Conservation (phyloP, 2,797 vertebrate species). For the Alosa sapidissima region DNA sequence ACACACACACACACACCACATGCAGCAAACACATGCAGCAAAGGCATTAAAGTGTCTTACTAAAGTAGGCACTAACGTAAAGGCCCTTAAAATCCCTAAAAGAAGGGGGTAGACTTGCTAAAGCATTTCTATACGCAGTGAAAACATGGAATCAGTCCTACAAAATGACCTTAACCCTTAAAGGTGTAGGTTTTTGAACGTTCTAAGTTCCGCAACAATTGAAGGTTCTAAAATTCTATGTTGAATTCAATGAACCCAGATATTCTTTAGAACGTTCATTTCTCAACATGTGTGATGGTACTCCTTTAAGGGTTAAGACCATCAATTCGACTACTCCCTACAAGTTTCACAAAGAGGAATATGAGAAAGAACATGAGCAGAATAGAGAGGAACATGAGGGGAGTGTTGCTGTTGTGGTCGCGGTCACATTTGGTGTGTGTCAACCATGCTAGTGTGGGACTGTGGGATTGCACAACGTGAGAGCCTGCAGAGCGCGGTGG, state of each 20-base stretch:
- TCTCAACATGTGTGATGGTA: too few relatives aligned
- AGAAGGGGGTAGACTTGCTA: not conserved
- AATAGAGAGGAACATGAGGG: too few relatives aligned
- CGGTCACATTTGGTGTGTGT: not conserved
- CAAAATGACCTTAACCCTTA: not conserved
- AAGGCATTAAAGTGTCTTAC: not conserved
- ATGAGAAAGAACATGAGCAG: not conserved
- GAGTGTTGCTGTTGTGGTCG: not conserved
- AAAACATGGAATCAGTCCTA: not conserved
- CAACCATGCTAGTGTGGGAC: not conserved
- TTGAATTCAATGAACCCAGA: too few relatives aligned
- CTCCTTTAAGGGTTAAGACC: too few relatives aligned
- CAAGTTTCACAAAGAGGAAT: not conserved
- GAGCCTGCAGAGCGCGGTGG: not conserved
- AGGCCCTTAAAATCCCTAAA: not conserved
- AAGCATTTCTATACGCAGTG: not conserved
- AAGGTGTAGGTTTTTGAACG: too few relatives aligned
- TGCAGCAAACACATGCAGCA: not conserved
- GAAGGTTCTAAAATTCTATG: too few relatives aligned
- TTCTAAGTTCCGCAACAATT: too few relatives aligned
- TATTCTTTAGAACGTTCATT: too few relatives aligned
- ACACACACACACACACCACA: not conserved
- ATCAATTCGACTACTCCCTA: not conserved
- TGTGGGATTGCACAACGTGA: not conserved
- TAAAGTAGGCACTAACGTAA: not conserved